Conservation (phyloP, 2,113 vertebrate species). For the Thalassarche chlororhynchos region DNA sequence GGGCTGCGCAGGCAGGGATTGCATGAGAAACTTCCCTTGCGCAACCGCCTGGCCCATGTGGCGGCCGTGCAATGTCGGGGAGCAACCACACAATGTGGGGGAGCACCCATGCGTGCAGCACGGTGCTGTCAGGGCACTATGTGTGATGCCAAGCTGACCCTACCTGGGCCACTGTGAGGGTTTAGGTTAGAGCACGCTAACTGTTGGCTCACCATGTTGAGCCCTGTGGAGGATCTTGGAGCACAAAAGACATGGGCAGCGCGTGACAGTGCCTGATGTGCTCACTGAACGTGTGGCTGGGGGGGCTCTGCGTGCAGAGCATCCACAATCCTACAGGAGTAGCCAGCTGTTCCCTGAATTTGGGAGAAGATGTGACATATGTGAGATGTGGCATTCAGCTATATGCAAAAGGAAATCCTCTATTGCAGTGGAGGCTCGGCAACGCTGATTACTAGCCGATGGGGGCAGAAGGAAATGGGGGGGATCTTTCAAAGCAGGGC, state of each 20-base stretch:
- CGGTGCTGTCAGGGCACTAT: accelerated
- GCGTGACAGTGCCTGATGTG: accelerated
- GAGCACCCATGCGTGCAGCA: not conserved
- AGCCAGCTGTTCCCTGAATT: not conserved
- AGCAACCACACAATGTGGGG: accelerated
- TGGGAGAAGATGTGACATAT: not conserved
- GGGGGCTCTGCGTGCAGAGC: not conserved
- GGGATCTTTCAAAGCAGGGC: not conserved
- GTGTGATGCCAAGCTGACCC: no score
- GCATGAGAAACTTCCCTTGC: not conserved
- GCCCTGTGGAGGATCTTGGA: not conserved
- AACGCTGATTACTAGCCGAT: not conserved
- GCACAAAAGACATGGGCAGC: accelerated
- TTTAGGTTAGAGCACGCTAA: not conserved
- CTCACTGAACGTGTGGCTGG: not conserved
- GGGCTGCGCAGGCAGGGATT: not conserved
- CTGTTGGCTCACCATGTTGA: accelerated
- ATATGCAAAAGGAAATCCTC: not conserved
- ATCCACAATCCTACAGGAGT: accelerated
- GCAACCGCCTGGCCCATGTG: accelerated
- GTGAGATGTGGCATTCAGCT: not conserved
- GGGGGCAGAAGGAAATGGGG: not conserved
- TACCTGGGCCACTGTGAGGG: not conserved
- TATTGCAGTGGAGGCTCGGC: accelerated
- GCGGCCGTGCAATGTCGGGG: accelerated